Evolutionary conservation across 2,797 vertebrate species (phyloP).

Genomic region (Florisuga fusca): DNA sequence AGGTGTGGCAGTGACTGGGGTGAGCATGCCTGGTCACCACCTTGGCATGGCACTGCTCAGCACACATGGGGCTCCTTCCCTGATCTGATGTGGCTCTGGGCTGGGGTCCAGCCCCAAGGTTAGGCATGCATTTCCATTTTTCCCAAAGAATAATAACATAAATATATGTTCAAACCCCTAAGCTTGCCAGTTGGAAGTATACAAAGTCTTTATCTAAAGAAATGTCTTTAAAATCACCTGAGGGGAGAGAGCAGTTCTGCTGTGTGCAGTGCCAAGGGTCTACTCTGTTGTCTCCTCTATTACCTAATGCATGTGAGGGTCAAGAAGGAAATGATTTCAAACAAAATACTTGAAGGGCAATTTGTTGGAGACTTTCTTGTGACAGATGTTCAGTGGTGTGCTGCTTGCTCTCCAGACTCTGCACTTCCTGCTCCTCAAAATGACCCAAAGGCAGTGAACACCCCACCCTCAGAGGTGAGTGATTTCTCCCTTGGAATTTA

Average conservation of each 20-base stretch:
- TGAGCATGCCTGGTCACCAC: rapidly evolving
- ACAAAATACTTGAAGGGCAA: background rate
- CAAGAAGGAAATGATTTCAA: background rate
- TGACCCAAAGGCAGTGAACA: background rate
- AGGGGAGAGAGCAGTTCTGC: background rate
- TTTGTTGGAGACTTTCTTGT: background rate
- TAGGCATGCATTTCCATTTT: background rate
- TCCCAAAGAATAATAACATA: background rate
- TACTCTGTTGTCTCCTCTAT: background rate
- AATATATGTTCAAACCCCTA: background rate
- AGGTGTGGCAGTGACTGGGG: rapidly evolving
- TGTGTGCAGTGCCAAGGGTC: background rate
- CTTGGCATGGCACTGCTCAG: rapidly evolving
- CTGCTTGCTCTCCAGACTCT: background rate
- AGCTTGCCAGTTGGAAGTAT: background rate
- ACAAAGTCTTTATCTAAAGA: background rate
- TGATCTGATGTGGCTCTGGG: rapidly evolving
- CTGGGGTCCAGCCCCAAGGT: background rate
- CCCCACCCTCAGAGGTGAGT: background rate
- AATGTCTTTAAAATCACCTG: background rate
- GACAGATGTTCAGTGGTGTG: background rate
- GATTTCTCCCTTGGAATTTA: background rate
- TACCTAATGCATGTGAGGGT: background rate
- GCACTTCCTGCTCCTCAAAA: background rate
- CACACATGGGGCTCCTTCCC: rapidly evolving